Evolutionary conservation across 2,797 vertebrate genomes (phyloP).

Genomic region (Hypotaenidia philippensis): DNA sequence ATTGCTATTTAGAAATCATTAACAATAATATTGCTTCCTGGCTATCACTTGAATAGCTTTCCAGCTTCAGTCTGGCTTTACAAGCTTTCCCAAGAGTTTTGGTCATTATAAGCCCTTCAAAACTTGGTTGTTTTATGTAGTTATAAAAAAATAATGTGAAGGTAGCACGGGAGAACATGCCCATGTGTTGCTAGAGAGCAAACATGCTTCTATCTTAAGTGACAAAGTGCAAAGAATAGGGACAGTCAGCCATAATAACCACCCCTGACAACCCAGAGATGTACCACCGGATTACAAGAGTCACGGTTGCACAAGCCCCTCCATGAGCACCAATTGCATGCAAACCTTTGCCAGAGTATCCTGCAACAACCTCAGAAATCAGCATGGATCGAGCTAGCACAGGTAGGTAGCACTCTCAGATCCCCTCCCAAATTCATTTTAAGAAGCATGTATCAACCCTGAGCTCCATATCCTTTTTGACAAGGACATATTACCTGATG

Average conservation of each 20-base stretch:
- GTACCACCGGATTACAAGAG: neutral
- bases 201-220: neutral
- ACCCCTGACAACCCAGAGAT: neutral
- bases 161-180: rapidly evolving
- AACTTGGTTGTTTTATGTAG: neutral
- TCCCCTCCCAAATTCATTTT: neutral
- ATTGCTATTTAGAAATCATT: neutral
- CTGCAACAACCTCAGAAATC: neutral
- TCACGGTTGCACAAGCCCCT: neutral
- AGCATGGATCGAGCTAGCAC: neutral
- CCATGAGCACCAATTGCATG: neutral
- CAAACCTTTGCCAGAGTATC: neutral
- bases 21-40: neutral
- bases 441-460: neutral
- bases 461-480: neutral
- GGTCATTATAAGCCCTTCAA: neutral
- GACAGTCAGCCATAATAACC: neutral
- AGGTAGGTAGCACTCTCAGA: neutral
- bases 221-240: neutral
- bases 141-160: neutral
- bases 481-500: constrained; percentile 87
- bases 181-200: neutral
- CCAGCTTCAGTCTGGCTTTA: neutral
- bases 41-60: neutral
- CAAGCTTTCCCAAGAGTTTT: neutral